Percentiles rank a stretch among this genome's conserved stretches.
phyloP scores from a whole-genome alignment of 1,140 invertebrate species.

The Apocrypta bakeri region DNA sequence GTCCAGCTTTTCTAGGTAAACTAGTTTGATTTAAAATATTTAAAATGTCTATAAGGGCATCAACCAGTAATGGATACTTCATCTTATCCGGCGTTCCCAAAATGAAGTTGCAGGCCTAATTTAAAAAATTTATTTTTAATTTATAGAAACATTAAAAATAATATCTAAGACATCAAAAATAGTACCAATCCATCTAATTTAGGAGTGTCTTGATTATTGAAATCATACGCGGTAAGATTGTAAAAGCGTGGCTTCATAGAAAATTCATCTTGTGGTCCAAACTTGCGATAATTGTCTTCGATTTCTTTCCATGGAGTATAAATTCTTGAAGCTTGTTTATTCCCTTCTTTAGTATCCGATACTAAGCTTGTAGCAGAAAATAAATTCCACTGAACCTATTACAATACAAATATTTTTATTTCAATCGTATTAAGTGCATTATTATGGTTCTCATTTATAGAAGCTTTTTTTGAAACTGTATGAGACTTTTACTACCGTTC shows the following conservation, averaged over 20 bases:
- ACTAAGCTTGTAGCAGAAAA: slow-evolving; percentile 81
- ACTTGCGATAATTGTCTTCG: slow-evolving; percentile 86
- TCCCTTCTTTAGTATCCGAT: slow-evolving; percentile 75
- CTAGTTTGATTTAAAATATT: slow-evolving; percentile 80
- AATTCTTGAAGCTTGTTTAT: slow-evolving; percentile 77
- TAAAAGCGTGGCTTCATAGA: slow-evolving; percentile 93
- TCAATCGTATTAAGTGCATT: background rate
- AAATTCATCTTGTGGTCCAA: slow-evolving; percentile 82
- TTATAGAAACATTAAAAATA: slow-evolving; percentile 27
- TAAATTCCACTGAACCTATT: slow-evolving; percentile 89
- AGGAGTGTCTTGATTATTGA: slow-evolving; percentile 86
- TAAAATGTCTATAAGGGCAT: slow-evolving; percentile 88
- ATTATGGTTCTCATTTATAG: slow-evolving; percentile 3
- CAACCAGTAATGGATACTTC: slow-evolving; percentile 90
- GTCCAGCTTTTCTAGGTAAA: slow-evolving; percentile 71
- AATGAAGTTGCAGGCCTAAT: slow-evolving; percentile 93
- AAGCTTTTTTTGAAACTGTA: slow-evolving; percentile 54
- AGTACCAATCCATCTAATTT: slow-evolving; percentile 91
- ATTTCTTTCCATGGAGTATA: slow-evolving; percentile 87
- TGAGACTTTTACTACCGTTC: slow-evolving; percentile 73
- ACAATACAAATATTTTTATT: slow-evolving; percentile 45
- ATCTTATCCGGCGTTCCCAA: slow-evolving; percentile 92
- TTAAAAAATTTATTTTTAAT: no score
- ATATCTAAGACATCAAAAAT: background rate
- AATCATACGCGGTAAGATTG: slow-evolving; percentile 83